Conservation (phyloP, 2,113 vertebrate species). For the Euleptes europaea region DNA sequence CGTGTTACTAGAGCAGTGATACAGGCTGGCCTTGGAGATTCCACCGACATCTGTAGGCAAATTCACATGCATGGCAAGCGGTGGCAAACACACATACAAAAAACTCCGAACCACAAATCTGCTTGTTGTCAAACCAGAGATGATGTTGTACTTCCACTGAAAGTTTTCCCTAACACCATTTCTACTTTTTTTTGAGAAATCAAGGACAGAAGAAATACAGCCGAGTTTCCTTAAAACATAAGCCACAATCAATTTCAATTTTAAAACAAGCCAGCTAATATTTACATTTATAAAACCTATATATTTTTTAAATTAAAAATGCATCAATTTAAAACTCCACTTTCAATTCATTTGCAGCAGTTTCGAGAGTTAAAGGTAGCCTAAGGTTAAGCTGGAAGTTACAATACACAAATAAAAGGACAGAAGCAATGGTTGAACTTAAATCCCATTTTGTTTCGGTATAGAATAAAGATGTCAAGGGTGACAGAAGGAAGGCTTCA, state of each 20-base stretch:
- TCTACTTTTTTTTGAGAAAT: not conserved
- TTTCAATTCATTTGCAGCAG: not conserved
- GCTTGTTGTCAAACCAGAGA: not conserved
- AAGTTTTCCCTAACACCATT: not conserved
- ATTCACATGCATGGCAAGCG: slow-evolving; percentile 2
- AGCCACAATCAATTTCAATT: slow-evolving; percentile 11
- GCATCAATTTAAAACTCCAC: not conserved
- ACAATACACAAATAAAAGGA: too few species aligned
- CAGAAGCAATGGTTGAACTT: slow-evolving; percentile 43
- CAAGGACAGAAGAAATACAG: slow-evolving; percentile 13
- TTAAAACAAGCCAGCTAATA: not conserved
- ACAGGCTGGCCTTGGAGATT: slow-evolving; percentile 45
- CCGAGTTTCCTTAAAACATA: slow-evolving; percentile 28
- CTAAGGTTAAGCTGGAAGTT: not conserved
- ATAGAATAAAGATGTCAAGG: slow-evolving; percentile 40
- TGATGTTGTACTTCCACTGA: not conserved
- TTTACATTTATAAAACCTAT: not conserved
- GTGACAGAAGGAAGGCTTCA: slow-evolving; percentile 29
- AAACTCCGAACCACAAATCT: not conserved
- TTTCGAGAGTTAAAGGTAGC: not conserved
- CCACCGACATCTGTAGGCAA: slow-evolving; percentile 1
- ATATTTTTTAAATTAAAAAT: not conserved
- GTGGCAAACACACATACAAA: slow-evolving; percentile 35
- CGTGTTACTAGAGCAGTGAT: slow-evolving; percentile 59
- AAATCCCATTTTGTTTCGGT: slow-evolving; percentile 34